These are phyloP conservation scores for Augochlorella aurata DNA, from an alignment of 2,888 invertebrate genomes.

Conservation along the genomic window DNA sequence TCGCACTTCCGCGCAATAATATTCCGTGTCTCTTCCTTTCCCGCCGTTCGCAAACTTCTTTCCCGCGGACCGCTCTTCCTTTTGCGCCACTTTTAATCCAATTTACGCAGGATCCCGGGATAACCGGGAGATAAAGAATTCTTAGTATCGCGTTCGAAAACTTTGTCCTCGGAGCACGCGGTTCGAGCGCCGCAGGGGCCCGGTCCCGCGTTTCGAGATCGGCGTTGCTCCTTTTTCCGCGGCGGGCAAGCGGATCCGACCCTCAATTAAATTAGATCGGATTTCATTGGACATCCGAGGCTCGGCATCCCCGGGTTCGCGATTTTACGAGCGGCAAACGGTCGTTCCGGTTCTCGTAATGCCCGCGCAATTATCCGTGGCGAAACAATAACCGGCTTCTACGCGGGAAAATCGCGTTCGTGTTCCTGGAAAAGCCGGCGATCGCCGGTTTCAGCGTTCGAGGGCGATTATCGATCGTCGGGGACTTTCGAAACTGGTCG, in stretches of 20 bases:
- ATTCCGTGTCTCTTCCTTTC: too few relatives aligned
- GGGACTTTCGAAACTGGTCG: neutral
- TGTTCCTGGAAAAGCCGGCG: neutral
- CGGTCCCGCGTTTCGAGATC: neutral
- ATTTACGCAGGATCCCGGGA: neutral
- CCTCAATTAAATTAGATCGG: constrained; percentile 15
- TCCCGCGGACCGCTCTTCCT: neutral
- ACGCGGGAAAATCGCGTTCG: neutral
- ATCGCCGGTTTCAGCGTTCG: neutral
- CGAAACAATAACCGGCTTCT: neutral
- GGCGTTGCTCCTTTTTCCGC: neutral
- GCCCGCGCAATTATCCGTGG: neutral
- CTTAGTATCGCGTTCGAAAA: neutral
- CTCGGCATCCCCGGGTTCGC: neutral
- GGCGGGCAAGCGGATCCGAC: neutral
- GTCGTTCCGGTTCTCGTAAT: neutral
- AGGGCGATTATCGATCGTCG: neutral
- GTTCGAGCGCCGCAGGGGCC: neutral
- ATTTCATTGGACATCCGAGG: neutral
- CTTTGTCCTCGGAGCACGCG: neutral
- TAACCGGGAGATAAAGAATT: neutral
- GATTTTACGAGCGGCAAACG: neutral
- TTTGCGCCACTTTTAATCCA: neutral
- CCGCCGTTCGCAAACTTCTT: too few relatives aligned
- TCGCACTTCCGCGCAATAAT: too few relatives aligned